Base-by-base conservation (phyloP, 64 coral and sea anemone species). In the Porites australiensis region DNA sequence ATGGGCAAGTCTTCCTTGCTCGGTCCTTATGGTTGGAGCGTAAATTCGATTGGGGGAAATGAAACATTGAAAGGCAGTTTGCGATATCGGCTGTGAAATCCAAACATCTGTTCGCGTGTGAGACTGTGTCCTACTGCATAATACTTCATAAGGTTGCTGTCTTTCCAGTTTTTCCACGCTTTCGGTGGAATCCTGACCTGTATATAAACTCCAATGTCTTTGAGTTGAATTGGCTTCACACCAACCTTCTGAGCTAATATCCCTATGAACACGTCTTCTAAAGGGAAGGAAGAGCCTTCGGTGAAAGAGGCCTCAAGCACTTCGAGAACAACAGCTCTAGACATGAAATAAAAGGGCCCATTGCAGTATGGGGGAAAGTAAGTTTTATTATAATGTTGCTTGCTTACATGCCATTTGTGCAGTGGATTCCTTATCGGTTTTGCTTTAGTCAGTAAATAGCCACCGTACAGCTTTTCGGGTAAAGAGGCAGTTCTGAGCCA, bases 241-340 rank as follows among this genome's bases (percentile, higher is more conserved):
- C 72, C 72, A 7, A 47, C 4, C 16, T 47, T 19, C 5, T 75
- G 48, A 7, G 72, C 72, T 16, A 90, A 59, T 22, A 81, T 60
- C 7, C 88, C 88, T 14, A 90, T 19, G 57, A 81, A 90, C 13
- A 75, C 88, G 59, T 90, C 88, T 55, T 90, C 88, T 11, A 90
- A 44, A 4, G 47, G 46, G 16, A 90, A 90, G 63, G 49, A 57
- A 57, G 54, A 7, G 54, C 54, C 12, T 57, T 57, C 65, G 19
- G 48, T 51, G 19, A 50, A 79, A 10, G 44, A 45, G 10, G 44
- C 44, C 43, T 8, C 45, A 58, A 90, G 70, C 15, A 90, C 8
- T 55, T 90, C 78, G 16, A 61, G 44, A 52, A 90, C 43, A 20
- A 80, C 27, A 7, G 57, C 68, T 64, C 64, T 77, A 48, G 88